Base-by-base conservation (phyloP, 2,888 invertebrate genomes). In the Altica lythri region DNA sequence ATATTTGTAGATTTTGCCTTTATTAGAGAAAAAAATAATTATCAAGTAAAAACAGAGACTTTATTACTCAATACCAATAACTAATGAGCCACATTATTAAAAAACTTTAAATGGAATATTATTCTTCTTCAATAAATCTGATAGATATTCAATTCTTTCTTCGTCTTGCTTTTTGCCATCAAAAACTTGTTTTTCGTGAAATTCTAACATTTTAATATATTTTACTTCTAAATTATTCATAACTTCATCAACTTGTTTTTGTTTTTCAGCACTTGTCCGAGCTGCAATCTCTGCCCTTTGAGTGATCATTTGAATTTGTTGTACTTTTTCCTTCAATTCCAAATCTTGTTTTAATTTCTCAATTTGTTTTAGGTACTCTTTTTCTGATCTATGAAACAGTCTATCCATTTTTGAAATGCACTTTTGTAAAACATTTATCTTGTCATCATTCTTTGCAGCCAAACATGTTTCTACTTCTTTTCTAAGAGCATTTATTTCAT, bases 321-420 rank as follows among this genome's bases (percentile, higher is more conserved):
- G 56, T 1, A 68, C 50, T 46, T 63, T 68, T 27, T 72, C 68
- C 54, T 68, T 70, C 17, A 68, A 40, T 27, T 66, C 66, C 12
- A 72, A 17, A 34, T 72, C 70, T 37, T 67, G 65, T 44, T 62
- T 67, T 3, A 72, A 40, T 44, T 61, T 67, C 37, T 67, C 63
- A 9, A 72, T 65, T 45, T 69, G 65, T 50, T 65, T 68, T 10
- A 62, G 43, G 52, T 71, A 71, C 29, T 71, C 68, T 43, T 63
- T 67, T 54, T 72, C 71, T 4, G 69, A 67, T 57, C 62, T 69
- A 34, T 65, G 62, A 18, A 69, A 69, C 2, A 70, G 57, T 57
- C 61, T 69, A 27, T 72, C 71, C 68, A 72, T 69, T 63, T 71
- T 71, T 4, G 67, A 65, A n/a, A 72, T 63, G 50, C 70, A 71